phyloP scores from a whole-genome alignment of 2,888 invertebrate genomes.

The Chrysolina oricalcia region DNA sequence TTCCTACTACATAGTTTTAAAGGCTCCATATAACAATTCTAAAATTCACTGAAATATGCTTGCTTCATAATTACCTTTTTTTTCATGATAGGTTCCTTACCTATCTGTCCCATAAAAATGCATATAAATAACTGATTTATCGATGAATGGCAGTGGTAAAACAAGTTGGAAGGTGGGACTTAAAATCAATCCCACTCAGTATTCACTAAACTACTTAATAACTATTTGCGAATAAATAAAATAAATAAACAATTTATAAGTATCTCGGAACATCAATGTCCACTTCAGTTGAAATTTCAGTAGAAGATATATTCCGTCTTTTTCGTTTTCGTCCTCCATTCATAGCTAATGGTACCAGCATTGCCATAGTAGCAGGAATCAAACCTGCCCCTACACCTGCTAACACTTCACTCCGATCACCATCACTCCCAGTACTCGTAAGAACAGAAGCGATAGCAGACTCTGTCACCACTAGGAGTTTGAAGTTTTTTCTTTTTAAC shows the following conservation, averaged over 20 bases:
- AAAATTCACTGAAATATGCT: too few species aligned
- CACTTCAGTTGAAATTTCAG: constrained; percentile 12
- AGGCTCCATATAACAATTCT: too few species aligned
- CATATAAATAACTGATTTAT: too few species aligned
- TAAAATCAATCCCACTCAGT: neutral
- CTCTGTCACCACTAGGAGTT: constrained; percentile 36
- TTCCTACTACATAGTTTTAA: too few species aligned
- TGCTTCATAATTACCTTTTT: too few species aligned
- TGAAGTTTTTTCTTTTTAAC: constrained; percentile 49
- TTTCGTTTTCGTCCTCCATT: constrained; percentile 73
- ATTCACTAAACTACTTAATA: neutral
- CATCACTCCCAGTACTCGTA: constrained; percentile 54
- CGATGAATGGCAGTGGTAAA: neutral
- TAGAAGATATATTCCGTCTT: constrained; percentile 42
- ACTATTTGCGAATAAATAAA: constrained; percentile 42
- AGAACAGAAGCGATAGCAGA: constrained; percentile 51
- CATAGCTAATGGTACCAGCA: constrained; percentile 85
- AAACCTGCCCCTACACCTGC: constrained; percentile 86
- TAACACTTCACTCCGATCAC: constrained; percentile 78
- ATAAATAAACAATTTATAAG: constrained; percentile 45
- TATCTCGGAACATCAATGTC: constrained; percentile 46
- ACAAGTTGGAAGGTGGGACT: neutral
- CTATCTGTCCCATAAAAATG: too few species aligned
- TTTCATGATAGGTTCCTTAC: too few species aligned
- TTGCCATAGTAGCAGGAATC: constrained; percentile 87